Evolutionary conservation across 2,797 vertebrate genomes (phyloP), one percentile per base, ranked within the genome.

Genomic region (Ctenopoma multispine): DNA sequence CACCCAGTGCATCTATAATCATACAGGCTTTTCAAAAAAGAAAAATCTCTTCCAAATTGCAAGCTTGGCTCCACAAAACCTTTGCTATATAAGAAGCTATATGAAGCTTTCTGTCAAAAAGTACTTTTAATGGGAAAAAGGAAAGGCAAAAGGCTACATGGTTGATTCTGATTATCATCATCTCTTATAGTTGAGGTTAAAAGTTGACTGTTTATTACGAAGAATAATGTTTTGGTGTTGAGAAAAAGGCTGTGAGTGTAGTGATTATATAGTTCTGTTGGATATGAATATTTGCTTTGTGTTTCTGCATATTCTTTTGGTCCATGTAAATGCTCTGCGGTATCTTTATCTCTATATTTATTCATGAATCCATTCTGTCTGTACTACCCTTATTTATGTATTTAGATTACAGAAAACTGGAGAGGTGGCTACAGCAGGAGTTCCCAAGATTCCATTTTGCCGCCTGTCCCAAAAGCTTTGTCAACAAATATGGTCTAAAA

Each of bases 401-500:
- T 86, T 80, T 81, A 77, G 66, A 87, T 80, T 63, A 73, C 47
- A 79, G 41, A 75, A 79, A 72, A 71, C 68, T 60, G 36, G 70
- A 61, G 64, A 59, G 38, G 59, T 83, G 66, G 62, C 69, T 83
- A 49, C 69, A 83, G 75, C 54, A 34, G 69, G 60, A 78, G 80
- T 48, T 84, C 82, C 80, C 67, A 48, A 72, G 69, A 71, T 85
- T 48, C 76, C 49, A 69, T 63, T 78, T 65, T 83, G 80, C 85
- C 75, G 51, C 76, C 63, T 75, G 71, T 90, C 83, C 87, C 82
- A 78, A 80, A 87, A 80, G 83, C 81, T 84, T 85, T 87, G 86
- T 89, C 83, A 87, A 89, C 84, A 92, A 91, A 82, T 79, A 67
- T n/a, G 60, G 65, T 72, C 56, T 51, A 58, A 77, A 78, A 85